A percentile compares a stretch with the other conserved stretches of the same genome.
Evolutionary conservation across 2,113 vertebrate genomes (phyloP).

Genomic region (Crotalus tigris): DNA sequence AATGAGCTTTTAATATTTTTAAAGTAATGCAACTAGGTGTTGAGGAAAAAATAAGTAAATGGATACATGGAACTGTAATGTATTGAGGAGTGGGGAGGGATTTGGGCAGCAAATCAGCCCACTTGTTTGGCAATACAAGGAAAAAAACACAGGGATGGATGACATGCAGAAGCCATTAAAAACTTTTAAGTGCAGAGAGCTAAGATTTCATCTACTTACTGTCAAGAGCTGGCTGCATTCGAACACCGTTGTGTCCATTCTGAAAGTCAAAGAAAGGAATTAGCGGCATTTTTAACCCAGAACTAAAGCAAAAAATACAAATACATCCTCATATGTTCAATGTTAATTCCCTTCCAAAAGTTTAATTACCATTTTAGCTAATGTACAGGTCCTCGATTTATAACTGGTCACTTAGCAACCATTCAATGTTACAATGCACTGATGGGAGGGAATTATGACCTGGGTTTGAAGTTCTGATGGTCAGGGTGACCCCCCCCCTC

Average conservation of each 20-base stretch:
- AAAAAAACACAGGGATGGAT: neutral
- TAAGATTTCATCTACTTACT: conserved; percentile 75
- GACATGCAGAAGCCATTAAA: neutral
- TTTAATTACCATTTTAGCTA: conserved; percentile 14
- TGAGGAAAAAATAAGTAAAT: neutral
- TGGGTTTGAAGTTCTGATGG: no score
- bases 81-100: neutral
- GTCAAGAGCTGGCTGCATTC: conserved; percentile 81
- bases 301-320: neutral
- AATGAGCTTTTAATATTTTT: neutral
- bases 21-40: neutral
- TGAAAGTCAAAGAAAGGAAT: conserved; percentile 63
- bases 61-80: neutral
- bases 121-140: neutral
- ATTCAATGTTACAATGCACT: no score
- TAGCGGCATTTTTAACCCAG: neutral
- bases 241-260: conserved; percentile 85
- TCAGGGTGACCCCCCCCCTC: no score
- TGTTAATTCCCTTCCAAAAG: conserved; percentile 45
- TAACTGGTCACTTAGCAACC: no score
- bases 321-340: neutral
- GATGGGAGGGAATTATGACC: no score
- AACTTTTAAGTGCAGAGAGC: neutral
- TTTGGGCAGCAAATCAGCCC: neutral
- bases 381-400: neutral